Evolutionary conservation across 2,113 vertebrate species (phyloP).

Genomic region (Pantherophis guttatus): DNA sequence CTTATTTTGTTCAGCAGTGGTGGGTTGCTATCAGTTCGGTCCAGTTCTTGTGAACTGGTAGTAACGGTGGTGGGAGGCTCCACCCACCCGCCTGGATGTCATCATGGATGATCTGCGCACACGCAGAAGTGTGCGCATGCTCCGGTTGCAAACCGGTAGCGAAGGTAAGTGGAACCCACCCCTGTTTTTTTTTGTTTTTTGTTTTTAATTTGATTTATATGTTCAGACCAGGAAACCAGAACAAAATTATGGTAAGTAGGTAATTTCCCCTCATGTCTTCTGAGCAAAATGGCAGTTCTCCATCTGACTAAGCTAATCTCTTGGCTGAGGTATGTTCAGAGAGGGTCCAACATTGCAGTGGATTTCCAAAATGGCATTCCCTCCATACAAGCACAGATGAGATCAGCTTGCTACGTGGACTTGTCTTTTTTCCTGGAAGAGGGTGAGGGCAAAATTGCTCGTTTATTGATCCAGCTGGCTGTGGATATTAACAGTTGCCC

Average conservation of each 20-base stretch:
- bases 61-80: no score
- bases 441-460: neutral
- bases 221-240: no score
- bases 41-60: no score
- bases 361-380: neutral
- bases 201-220: no score
- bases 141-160: neutral
- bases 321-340: neutral
- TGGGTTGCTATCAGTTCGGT: no score
- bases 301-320: neutral
- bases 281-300: neutral
- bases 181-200: no score
- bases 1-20: neutral
- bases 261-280: neutral
- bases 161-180: no score
- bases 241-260: neutral
- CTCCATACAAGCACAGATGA: neutral
- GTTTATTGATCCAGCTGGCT: neutral
- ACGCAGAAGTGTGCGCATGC: no score
- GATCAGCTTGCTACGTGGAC: neutral
- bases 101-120: no score
- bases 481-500: neutral
- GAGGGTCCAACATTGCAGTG: neutral
- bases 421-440: neutral
- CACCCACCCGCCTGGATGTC: no score